Conservation (phyloP, 1,140 invertebrate genomes). For the Trissolcus basalis region DNA sequence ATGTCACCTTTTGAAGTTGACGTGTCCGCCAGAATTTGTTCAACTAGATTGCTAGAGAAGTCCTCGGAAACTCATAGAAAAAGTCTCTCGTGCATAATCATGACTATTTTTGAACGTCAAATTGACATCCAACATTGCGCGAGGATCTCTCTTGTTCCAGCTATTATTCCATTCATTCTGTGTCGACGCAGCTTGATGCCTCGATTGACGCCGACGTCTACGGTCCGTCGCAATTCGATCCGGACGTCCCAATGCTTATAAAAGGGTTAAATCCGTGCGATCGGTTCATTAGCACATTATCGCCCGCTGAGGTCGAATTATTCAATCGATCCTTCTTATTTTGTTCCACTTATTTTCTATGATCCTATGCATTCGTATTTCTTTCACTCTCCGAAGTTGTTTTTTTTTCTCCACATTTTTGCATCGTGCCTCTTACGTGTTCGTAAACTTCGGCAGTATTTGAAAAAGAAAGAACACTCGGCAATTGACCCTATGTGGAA, state of each 20-base stretch:
- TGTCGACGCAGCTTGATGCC: constrained; percentile 46
- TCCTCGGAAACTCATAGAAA: constrained; percentile 44
- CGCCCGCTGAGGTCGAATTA: constrained; percentile 40
- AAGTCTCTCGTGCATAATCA: constrained; percentile 38
- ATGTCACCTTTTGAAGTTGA: constrained; percentile 18
- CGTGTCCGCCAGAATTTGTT: too few relatives aligned
- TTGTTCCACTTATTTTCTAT: constrained; percentile 40
- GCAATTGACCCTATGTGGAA: constrained; percentile 31
- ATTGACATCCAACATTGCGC: constrained; percentile 54
- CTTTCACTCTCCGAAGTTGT: constrained; percentile 6
- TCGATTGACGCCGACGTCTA: constrained; percentile 52
- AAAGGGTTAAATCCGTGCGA: constrained; percentile 45
- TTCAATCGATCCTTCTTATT: constrained; percentile 36
- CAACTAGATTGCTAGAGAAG: constrained; percentile 20
- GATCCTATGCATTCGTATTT: constrained; percentile 4
- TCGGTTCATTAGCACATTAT: constrained; percentile 55
- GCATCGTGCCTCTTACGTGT: constrained; percentile 18
- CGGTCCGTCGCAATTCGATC: constrained; percentile 54
- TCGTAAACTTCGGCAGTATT: constrained; percentile 24
- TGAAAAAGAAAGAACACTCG: constrained; percentile 17
- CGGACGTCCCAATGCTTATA: constrained; percentile 47
- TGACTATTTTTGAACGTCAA: constrained; percentile 51
- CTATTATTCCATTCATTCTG: constrained; percentile 44
- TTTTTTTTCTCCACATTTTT: constrained; percentile 22
- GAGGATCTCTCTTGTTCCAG: constrained; percentile 39